A percentile compares a stretch with the other conserved stretches of the same genome.
Conservation (phyloP, 2,797 vertebrate genomes). For the Microctenopoma steveboyesi region DNA sequence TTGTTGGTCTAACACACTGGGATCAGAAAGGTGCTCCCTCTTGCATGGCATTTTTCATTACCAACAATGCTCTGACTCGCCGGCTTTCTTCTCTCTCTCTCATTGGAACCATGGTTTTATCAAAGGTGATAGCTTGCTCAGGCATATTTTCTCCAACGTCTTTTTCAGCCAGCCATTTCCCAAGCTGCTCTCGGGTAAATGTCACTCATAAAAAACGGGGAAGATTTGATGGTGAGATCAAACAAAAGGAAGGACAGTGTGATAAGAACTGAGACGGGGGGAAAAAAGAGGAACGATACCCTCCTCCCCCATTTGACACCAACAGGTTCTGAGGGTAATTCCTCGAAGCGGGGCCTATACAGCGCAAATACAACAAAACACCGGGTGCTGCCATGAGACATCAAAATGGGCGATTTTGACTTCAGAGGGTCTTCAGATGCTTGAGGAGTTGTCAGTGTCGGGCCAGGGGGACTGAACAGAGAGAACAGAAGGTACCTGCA, state of each 20-base stretch:
- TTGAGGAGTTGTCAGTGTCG: conserved; percentile 76
- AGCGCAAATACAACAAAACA: conserved; percentile 80
- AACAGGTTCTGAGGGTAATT: conserved; percentile 72
- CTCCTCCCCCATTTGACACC: conserved; percentile 65
- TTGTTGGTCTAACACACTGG: conserved; percentile 67
- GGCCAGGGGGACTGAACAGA: conserved; percentile 71
- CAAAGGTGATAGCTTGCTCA: conserved; percentile 83
- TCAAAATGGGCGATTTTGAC: conserved; percentile 80
- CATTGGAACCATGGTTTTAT: conserved; percentile 74
- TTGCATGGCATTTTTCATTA: conserved; percentile 76
- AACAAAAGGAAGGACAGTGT: conserved; percentile 71
- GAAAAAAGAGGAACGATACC: conserved; percentile 34
- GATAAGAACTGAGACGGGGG: conserved; percentile 48
- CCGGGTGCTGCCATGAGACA: conserved; percentile 72
- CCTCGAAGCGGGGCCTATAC: conserved; percentile 64
- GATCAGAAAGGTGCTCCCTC: conserved; percentile 69
- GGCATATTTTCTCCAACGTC: conserved; percentile 81
- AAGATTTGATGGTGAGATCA: conserved; percentile 84
- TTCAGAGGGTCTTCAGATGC: conserved; percentile 84
- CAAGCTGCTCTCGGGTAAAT: conserved; percentile 75
- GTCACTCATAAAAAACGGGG: conserved; percentile 75
- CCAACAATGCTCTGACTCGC: conserved; percentile 64
- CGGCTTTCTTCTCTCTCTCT: conserved; percentile 77
- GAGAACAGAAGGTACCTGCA: conserved; percentile 83
- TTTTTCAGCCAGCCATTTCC: conserved; percentile 76